Conservation (phyloP, 2,888 invertebrate species). For the Ptilodon capucinus region DNA sequence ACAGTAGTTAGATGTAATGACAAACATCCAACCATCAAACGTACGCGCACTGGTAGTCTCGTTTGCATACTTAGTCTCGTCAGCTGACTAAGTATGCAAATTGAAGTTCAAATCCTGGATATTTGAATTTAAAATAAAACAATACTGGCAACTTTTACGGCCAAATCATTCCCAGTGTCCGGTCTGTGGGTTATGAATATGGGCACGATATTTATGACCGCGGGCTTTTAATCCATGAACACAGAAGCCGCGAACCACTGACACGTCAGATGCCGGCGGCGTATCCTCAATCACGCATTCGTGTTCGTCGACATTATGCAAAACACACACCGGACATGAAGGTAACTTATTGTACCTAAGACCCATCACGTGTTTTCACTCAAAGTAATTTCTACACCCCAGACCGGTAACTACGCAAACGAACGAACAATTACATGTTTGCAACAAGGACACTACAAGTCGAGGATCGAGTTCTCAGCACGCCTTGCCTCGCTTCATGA, state of each 20-base stretch:
- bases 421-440: slow-evolving; percentile 55
- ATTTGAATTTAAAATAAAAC: neutral
- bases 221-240: slow-evolving; percentile 41
- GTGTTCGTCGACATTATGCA: slow-evolving; percentile 61
- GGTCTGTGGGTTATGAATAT: slow-evolving; percentile 6
- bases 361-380: slow-evolving; percentile 45
- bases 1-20: slow-evolving; percentile 8
- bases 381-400: slow-evolving; percentile 37
- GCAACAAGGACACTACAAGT: slow-evolving; percentile 48
- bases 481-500: slow-evolving; percentile 54
- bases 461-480: slow-evolving; percentile 50
- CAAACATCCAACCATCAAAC: neutral
- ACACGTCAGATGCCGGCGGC: slow-evolving; percentile 40
- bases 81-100: neutral
- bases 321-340: slow-evolving; percentile 67
- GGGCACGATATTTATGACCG: slow-evolving; percentile 42
- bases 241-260: slow-evolving; percentile 41
- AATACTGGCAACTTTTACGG: neutral
- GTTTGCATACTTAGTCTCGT: neutral
- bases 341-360: slow-evolving; percentile 57
- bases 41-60: neutral
- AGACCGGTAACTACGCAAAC: slow-evolving; percentile 45
- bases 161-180: neutral
- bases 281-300: slow-evolving; percentile 44
- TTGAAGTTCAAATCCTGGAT: neutral